Conservation (phyloP, 2,888 invertebrate species). For the Teleogryllus oceanicus region DNA sequence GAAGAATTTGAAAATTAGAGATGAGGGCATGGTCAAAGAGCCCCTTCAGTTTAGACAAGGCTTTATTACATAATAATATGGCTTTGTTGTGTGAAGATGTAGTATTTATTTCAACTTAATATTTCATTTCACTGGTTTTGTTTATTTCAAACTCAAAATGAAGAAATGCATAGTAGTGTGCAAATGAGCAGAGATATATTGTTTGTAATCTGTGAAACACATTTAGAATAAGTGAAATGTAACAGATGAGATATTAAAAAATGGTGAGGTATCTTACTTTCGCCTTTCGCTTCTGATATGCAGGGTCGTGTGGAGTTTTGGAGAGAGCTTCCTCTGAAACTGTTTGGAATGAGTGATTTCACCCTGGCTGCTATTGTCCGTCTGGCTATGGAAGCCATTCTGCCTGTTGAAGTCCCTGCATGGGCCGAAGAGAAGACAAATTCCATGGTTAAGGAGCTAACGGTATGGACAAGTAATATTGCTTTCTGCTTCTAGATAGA, state of each 20-base stretch:
- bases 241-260: too few relatives aligned
- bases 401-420: constrained; percentile 61
- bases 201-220: too few relatives aligned
- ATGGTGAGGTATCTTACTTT: too few relatives aligned
- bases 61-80: too few relatives aligned
- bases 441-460: constrained; percentile 57
- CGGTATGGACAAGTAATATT: constrained; percentile 50
- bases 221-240: too few relatives aligned
- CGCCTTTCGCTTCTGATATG: too few relatives aligned
- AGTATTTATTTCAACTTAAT: too few relatives aligned
- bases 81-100: too few relatives aligned
- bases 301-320: constrained; percentile 40
- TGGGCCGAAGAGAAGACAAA: constrained; percentile 62
- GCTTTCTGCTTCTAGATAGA: not conserved
- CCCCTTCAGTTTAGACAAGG: too few relatives aligned
- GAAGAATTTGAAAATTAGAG: too few relatives aligned
- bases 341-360: constrained; percentile 60
- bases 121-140: constrained; percentile 12
- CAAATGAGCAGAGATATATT: too few relatives aligned
- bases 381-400: constrained; percentile 62
- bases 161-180: constrained; percentile 21
- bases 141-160: constrained; percentile 12
- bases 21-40: too few relatives aligned
- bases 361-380: constrained; percentile 66
- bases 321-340: constrained; percentile 47